Evolutionary conservation across 2,113 vertebrate species (phyloP).

Genomic region (Arvicanthis niloticus): DNA sequence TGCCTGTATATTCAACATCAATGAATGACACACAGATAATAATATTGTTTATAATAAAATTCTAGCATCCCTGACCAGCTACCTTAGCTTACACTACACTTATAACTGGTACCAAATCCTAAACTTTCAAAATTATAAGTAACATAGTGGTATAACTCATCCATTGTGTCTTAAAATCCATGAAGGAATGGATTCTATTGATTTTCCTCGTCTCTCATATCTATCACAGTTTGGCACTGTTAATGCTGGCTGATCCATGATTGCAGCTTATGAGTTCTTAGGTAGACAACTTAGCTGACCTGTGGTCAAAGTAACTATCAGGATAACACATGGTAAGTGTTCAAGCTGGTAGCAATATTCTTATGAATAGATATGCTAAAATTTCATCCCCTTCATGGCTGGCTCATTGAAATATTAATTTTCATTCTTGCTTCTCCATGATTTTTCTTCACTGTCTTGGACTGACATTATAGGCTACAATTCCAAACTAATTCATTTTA

Average conservation of each 20-base stretch:
- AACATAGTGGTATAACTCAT: background rate
- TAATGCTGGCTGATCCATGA: fast-evolving
- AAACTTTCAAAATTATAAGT: background rate
- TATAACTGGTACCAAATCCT: background rate
- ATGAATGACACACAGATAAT: background rate
- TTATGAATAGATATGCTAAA: background rate
- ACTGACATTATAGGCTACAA: background rate
- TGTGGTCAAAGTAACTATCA: background rate
- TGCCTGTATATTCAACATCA: background rate
- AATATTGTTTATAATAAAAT: background rate
- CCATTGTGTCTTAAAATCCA: background rate
- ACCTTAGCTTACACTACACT: background rate
- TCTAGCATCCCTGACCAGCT: background rate
- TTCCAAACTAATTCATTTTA: background rate
- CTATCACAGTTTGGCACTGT: background rate
- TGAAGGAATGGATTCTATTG: background rate
- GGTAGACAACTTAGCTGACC: background rate
- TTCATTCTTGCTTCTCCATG: background rate
- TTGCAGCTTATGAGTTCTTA: background rate
- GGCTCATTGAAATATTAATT: background rate
- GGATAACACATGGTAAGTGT: background rate
- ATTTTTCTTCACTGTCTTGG: background rate
- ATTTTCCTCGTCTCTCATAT: background rate
- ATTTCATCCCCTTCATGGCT: background rate
- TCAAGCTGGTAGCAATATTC: background rate